Conservation (phyloP, 2,797 vertebrate genomes). For the Sebastiscus albofasciatus region DNA sequence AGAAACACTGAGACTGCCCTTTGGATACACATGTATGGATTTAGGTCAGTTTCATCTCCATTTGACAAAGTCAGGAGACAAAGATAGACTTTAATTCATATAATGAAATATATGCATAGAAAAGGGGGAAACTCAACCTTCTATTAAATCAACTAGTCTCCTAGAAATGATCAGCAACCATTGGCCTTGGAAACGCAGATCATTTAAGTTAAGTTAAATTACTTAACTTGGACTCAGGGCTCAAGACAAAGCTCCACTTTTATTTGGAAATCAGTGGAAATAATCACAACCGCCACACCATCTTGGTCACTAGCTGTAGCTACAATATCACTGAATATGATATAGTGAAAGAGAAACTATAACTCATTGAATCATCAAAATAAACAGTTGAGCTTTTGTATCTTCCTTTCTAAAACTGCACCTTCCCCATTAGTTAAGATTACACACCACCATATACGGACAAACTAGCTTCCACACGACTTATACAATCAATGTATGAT, state of each 20-base stretch:
- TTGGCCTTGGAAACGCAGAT: slow-evolving; percentile 7
- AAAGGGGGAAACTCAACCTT: slow-evolving; percentile 2
- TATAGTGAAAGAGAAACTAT: not conserved
- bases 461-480: not conserved
- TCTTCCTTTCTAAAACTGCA: not conserved
- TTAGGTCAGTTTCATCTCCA: not conserved
- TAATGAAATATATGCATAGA: slow-evolving; percentile 43
- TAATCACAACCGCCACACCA: not conserved
- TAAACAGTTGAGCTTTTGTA: not conserved
- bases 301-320: slow-evolving; percentile 2
- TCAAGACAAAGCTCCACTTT: slow-evolving; percentile 7
- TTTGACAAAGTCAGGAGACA: not conserved
- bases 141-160: not conserved
- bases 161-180: not conserved
- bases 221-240: not conserved
- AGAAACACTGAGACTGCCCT: slow-evolving; percentile 21
- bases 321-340: slow-evolving; percentile 5
- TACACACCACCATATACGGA: not conserved
- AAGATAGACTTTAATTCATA: not conserved
- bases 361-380: not conserved
- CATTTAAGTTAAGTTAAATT: not conserved
- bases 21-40: slow-evolving; percentile 14
- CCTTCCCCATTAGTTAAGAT: not conserved
- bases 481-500: not conserved
- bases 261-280: slow-evolving; percentile 22